Base-by-base conservation (phyloP, 1,140 invertebrate species). In the Stegodyphus mimosarum region DNA sequence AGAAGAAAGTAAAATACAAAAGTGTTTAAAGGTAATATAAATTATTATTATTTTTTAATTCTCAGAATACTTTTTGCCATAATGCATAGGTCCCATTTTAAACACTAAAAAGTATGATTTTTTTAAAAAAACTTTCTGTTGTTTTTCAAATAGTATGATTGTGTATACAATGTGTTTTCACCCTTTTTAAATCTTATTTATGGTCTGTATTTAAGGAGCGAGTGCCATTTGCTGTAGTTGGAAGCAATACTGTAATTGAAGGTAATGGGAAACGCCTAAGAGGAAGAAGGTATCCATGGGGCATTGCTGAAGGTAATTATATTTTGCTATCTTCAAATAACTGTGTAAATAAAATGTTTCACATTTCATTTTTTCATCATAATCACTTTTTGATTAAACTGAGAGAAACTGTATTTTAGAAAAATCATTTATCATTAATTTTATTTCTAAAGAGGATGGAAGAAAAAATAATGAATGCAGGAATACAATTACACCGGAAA, bases 181-280 rank as follows among this genome's bases (percentile, higher is more conserved):
- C 6, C 66, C 7, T 7, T 67, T 67, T 66, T 77, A 48, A 77
- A 11, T 70, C n/a, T 11, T 7, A 75, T n/a, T 55, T 33, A n/a
- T 70, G 10, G 15, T 67, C 63, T 7, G 15, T 15, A 67, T 72
- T 52, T 72, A 33, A 87, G 87, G 77, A 69, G 9, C 93, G 96
- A 89, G 95, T 99, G 72, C 99, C 99, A 77, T 99, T 99, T 91
- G 98, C 99, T 18, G 97, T 99, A 48, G 97, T 99, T 18, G 99
- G 99, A 63, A 98, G 98, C 86, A 99, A 99, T 91, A 95, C 95
- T 48, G 95, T 99, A 18, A 94, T 98, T 77, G 97, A 99, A 91
- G 88, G 88, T 48, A 87, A 81, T 78, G 88, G 89, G 9, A 89
- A 90, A 53, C 84, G 88, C 18, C 90, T 97, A 2, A 92, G 97